A percentile compares a stretch with the other conserved stretches of the same genome.
These are phyloP conservation scores for Heliconius congener DNA, from an alignment of 1,140 invertebrate species.

Conservation along the genomic window DNA sequence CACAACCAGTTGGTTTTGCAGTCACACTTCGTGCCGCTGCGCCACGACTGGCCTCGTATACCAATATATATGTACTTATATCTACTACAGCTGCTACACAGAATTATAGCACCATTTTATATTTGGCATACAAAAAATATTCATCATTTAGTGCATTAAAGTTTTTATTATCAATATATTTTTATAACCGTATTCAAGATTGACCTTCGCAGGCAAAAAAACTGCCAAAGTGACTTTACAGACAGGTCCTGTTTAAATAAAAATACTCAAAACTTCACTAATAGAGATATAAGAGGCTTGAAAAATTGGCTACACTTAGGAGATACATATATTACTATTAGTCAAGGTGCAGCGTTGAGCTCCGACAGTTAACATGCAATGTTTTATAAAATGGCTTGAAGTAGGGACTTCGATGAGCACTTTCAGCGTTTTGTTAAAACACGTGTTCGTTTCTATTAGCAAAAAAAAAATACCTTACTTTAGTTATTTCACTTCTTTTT, in stretches of 20 bases:
- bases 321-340: background rate
- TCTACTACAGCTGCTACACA: background rate
- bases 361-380: no score
- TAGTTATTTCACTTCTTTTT: slow-evolving; percentile 1
- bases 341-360: no score
- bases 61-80: background rate
- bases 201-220: slow-evolving; percentile 25
- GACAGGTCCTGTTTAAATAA: slow-evolving; percentile 22
- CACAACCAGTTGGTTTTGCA: no score
- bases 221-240: slow-evolving; percentile 43
- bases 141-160: slow-evolving; percentile 10
- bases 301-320: background rate
- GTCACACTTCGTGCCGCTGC: no score
- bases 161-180: slow-evolving; percentile 21
- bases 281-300: background rate
- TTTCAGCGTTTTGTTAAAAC: background rate
- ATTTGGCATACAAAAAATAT: background rate
- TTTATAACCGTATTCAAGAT: slow-evolving; percentile 18
- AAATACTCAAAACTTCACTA: background rate
- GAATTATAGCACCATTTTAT: background rate
- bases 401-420: no score
- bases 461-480: background rate
- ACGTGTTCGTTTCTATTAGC: background rate
- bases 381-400: no score
- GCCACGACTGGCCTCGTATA: no score